Evolutionary conservation across 2,888 invertebrate species (phyloP).

Genomic region (Drosophila atripex): DNA sequence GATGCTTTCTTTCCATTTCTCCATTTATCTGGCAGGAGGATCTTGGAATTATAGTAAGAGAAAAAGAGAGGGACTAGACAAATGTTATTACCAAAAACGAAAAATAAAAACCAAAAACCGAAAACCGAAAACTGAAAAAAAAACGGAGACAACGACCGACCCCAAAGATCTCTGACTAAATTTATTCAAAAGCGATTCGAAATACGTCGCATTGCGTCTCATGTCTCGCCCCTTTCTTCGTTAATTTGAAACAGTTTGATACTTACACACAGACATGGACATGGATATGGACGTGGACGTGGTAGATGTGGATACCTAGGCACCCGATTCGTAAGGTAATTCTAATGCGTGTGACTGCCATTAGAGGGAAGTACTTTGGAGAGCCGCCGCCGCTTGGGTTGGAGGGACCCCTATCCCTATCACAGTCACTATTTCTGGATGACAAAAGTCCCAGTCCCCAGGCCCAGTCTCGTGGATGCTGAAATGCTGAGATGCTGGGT

Average conservation of each 20-base stretch:
- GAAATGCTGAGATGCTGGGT: not conserved
- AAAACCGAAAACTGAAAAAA: slow-evolving; percentile 43
- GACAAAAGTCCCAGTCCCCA: slow-evolving; percentile 38
- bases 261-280: slow-evolving; percentile 45
- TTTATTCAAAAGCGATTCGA: slow-evolving; percentile 76
- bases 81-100: slow-evolving; percentile 72
- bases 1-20: slow-evolving; percentile 50
- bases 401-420: slow-evolving; percentile 9
- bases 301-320: slow-evolving; percentile 49
- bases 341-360: slow-evolving; percentile 75
- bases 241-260: slow-evolving; percentile 48
- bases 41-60: slow-evolving; percentile 33
- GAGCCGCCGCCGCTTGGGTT: slow-evolving; percentile 36
- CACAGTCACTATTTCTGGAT: slow-evolving; percentile 41
- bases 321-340: slow-evolving; percentile 42
- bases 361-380: slow-evolving; percentile 72
- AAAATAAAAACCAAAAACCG: slow-evolving; percentile 7
- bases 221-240: slow-evolving; percentile 62
- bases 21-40: slow-evolving; percentile 46
- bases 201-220: slow-evolving; percentile 58
- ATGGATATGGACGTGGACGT: slow-evolving; percentile 1
- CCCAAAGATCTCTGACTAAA: slow-evolving; percentile 55
- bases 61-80: slow-evolving; percentile 62
- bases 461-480: slow-evolving; percentile 22
- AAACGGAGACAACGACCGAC: slow-evolving; percentile 53